A percentile compares a stretch with the other conserved stretches of the same genome.
phyloP scores from a whole-genome alignment of 2,113 vertebrate genomes.

The Pterocles gutturalis region DNA sequence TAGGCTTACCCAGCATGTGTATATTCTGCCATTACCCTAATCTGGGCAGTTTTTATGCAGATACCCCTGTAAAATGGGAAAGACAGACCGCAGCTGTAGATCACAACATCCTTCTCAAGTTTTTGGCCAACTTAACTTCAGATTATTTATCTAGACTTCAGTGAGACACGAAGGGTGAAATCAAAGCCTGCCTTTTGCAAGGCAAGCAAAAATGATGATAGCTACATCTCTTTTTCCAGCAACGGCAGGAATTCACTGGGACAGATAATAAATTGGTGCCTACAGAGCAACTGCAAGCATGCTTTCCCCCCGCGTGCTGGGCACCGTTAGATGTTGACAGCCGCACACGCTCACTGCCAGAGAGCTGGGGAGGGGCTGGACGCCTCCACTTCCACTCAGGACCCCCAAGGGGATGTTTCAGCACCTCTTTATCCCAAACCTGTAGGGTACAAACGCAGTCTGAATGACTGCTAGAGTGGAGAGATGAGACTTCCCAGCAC shows the following conservation, averaged over 20 bases:
- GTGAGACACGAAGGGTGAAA: neutral
- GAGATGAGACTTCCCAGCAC: neutral
- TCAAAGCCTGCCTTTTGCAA: neutral
- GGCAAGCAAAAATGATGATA: neutral
- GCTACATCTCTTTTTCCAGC: neutral
- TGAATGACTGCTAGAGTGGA: neutral
- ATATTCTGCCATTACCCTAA: neutral
- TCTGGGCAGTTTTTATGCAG: neutral
- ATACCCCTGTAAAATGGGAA: neutral
- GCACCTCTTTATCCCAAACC: neutral
- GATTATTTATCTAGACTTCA: neutral
- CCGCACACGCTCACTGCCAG: neutral
- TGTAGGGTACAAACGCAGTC: neutral
- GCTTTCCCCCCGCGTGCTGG: neutral
- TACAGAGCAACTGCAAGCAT: neutral
- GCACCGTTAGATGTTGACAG: neutral
- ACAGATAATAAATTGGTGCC: neutral
- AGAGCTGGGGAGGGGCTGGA: neutral
- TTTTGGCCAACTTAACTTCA: slow-evolving; percentile 5
- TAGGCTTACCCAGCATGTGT: neutral
- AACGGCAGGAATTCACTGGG: neutral
- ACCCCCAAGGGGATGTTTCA: rapidly evolving
- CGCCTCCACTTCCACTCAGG: neutral
- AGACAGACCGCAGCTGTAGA: neutral
- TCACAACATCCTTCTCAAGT: neutral